These are phyloP conservation scores for Hiodon alosoides DNA, from an alignment of 2,113 vertebrate genomes.

Conservation along the genomic window DNA sequence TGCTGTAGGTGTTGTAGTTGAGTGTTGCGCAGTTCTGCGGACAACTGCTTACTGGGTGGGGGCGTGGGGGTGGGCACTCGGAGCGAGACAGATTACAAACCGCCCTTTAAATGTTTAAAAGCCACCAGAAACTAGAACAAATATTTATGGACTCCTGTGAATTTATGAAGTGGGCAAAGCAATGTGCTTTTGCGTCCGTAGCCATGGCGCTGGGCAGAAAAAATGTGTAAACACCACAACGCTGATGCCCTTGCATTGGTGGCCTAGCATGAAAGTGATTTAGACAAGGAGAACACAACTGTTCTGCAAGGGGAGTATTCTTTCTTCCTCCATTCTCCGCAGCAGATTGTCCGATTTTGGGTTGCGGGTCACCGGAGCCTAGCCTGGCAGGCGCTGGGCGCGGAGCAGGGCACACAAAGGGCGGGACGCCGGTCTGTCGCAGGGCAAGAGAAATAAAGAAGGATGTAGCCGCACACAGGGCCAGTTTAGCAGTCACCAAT, in stretches of 20 bases:
- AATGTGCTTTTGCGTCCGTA: slow-evolving; percentile 46
- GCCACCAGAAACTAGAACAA: slow-evolving; percentile 49
- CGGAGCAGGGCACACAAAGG: too few species aligned
- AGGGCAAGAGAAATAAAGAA: background rate
- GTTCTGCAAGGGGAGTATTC: background rate
- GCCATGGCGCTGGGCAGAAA: slow-evolving; percentile 50
- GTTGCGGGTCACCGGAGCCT: background rate
- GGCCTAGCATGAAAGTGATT: background rate
- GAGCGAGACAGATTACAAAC: slow-evolving; percentile 49
- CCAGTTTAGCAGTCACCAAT: too few species aligned
- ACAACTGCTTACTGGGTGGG: slow-evolving; percentile 31
- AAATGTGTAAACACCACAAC: slow-evolving; percentile 52
- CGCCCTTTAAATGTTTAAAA: slow-evolving; percentile 51
- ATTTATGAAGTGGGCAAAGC: slow-evolving; percentile 55
- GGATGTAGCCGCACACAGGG: too few species aligned
- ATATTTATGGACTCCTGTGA: slow-evolving; percentile 55
- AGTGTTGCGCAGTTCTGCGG: slow-evolving; percentile 27
- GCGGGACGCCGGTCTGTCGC: background rate
- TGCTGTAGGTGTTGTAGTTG: slow-evolving; percentile 32
- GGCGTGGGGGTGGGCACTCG: slow-evolving; percentile 8
- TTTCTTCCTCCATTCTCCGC: background rate
- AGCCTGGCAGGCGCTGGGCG: background rate
- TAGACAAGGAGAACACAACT: background rate
- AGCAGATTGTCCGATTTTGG: background rate
- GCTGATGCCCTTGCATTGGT: slow-evolving; percentile 41